Base-by-base conservation (phyloP, 2,797 vertebrate genomes). In the Gallinago solitaria region DNA sequence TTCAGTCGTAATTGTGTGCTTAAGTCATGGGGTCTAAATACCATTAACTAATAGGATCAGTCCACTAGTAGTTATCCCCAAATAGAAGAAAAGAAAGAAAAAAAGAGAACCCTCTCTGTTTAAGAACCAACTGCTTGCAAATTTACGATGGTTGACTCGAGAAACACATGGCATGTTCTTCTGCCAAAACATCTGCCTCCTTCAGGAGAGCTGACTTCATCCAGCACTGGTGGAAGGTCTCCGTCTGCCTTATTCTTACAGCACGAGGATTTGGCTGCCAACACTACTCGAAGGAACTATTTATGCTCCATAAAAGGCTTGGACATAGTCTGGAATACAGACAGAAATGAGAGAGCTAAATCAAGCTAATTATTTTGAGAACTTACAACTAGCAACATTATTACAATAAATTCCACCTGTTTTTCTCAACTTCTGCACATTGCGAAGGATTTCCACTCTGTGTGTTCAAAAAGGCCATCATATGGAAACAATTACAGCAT, bases 351-450 rank as follows among this genome's bases (percentile, higher is more conserved):
- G 83, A 89, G 63, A 0, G 73, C 68, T 95, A 95, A 96, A 94
- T 89, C 90, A 94, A 95, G 86, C 88, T 95, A 96, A 95, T 96
- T 93, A 95, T 96, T 95, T 89, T 92, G 92, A 96, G 93, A 95
- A 65, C 41, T 85, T 93, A 69, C 86, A 92, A 80, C 53, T 43
- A 92, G 73, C 93, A 95, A 83, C 47, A 65, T 45, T 84, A 87
- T 57, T 77, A 87, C 86, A 90, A 85, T 87, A 94, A 92, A 93
- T 89, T 80, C 83, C 93, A 93, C 57, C 57, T 94, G 92, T 78
- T 89, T 50, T 83, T 79, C 67, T 90, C 59, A 37, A 61, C 61
- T 89, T 47, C n/a, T 65, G 33, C 86, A 51, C 21, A 15, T 71
- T 91, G 83, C 19, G 0, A 60, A 93, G 92, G 83, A 87, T 87